These are phyloP conservation scores for Acyrthosiphon pisum DNA, from an alignment of 1,140 invertebrate species.

Conservation along the genomic window DNA sequence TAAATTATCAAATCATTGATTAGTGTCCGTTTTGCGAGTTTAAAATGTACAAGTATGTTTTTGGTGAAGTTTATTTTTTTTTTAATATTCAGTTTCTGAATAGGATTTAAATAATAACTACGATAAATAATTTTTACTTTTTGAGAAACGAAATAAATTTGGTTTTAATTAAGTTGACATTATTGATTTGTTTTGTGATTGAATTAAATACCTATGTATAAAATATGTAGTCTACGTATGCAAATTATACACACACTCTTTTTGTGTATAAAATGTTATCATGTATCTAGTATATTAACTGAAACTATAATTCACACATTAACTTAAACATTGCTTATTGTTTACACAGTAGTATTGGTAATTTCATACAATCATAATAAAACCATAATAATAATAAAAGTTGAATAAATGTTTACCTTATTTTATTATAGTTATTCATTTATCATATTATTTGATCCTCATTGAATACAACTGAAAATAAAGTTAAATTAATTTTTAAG, in stretches of 20 bases:
- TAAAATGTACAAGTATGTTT: neutral
- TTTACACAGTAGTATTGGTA: too few relatives aligned
- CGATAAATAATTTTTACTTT: neutral
- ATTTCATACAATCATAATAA: neutral
- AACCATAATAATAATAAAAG: neutral
- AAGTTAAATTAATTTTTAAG: neutral
- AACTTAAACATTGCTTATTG: neutral
- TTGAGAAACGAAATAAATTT: neutral
- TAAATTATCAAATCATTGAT: neutral
- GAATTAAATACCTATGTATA: too few relatives aligned
- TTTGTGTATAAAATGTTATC: neutral
- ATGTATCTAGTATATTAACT: neutral
- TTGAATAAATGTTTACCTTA: neutral
- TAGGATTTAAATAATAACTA: neutral
- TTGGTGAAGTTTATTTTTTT: neutral
- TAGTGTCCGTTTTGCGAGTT: neutral
- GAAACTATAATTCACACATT: neutral
- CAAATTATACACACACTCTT: neutral
- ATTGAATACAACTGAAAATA: neutral
- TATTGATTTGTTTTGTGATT: neutral
- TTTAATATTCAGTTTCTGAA: neutral
- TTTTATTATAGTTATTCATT: neutral
- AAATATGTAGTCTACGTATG: neutral
- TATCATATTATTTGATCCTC: too few relatives aligned
- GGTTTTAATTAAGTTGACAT: neutral